These are phyloP conservation scores for Caradrina kadenii DNA, from an alignment of 2,888 invertebrate genomes.

Conservation along the genomic window DNA sequence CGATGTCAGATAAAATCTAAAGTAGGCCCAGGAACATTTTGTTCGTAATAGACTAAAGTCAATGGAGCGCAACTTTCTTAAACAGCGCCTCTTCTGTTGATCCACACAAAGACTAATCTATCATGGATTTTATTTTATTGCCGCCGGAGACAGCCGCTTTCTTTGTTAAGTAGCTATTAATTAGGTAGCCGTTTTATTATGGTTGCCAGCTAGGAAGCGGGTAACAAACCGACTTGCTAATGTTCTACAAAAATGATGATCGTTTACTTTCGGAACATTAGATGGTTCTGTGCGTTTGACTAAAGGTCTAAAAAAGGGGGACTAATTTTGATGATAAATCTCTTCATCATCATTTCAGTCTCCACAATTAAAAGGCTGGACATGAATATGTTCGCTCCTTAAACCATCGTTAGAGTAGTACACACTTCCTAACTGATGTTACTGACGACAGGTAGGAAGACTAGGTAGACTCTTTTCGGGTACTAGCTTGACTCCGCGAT, in stretches of 20 bases:
- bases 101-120: constrained; percentile 44
- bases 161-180: constrained; percentile 29
- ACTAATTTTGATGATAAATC: no score
- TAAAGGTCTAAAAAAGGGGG: no score
- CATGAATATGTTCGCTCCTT: no score
- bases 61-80: constrained; percentile 35
- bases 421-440: no score
- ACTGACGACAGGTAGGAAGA: no score
- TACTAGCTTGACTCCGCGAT: no score
- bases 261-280: no score
- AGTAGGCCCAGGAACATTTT: constrained; percentile 24
- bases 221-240: neutral
- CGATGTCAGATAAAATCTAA: constrained; percentile 44
- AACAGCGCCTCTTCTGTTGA: constrained; percentile 36
- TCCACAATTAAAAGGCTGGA: no score
- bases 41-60: constrained; percentile 12
- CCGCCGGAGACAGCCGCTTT: constrained; percentile 20
- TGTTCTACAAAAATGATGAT: neutral
- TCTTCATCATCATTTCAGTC: no score
- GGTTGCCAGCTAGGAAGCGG: neutral
- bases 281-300: no score
- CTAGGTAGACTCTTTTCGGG: no score
- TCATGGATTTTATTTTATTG: constrained; percentile 40
- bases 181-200: neutral
- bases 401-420: no score